Evolutionary conservation across 1,140 invertebrate species (phyloP), one percentile per base, ranked within the genome.

Genomic region (Macrobrachium nipponense): DNA sequence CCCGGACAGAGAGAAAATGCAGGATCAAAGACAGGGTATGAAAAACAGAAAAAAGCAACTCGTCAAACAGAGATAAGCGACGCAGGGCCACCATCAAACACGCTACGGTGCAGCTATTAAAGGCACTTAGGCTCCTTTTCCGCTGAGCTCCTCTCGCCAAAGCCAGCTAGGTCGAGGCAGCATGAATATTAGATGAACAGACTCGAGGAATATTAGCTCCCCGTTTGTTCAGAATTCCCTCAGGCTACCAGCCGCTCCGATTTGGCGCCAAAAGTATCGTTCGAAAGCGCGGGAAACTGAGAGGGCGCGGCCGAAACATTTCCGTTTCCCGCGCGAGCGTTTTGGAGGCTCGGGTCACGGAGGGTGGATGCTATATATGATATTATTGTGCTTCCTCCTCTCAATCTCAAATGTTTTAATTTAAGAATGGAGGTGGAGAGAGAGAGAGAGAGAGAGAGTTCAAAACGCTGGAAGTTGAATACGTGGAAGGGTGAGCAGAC

Each of bases 361-460:
- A 23, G 58, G 77, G 77, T 62, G 77, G 77, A 78, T 78, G 75
- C 75, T 78, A 78, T 78, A 78, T 78, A 78, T 78, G 75, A 78
- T 78, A 78, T 78, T 78, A 78, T 78, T 78, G 75, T 78, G 75
- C 75, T 78, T 78, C 75, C 75, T 78, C 75, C 75, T 78, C 75
- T 78, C 75, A 78, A 78, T 78, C 75, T 78, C 75, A 78, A 78
- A 78, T 78, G 75, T 78, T 78, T 78, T 78, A 78, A 78, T 78
- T 78, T 59, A 78, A 78, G 75, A 78, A 78, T 78, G 75, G 75
- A 78, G 61, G 75, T 78, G 75, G 75, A 78, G 51, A 51, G 51
- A 51, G 51, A 51, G 51, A 51, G 51, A 51, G 51, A 51, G 51
- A 51, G 51, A 51, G 51, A 51, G 51, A 51, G 51, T n/a, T n/a